phyloP scores from a whole-genome alignment of 2,888 invertebrate genomes.

The Glyphotaelius pellucidus region DNA sequence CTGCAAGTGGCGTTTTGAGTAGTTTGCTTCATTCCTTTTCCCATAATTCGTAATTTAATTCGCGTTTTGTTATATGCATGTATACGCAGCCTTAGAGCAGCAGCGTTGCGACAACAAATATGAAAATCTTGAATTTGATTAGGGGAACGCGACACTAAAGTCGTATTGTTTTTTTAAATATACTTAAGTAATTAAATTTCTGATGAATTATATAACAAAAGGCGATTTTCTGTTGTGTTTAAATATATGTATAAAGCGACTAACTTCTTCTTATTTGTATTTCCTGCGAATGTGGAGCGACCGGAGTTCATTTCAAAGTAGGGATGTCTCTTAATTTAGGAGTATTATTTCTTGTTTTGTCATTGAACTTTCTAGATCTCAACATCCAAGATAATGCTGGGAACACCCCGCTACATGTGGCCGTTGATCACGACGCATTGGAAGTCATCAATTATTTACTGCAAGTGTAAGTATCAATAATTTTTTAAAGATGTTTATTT shows the following conservation, averaged over 20 bases:
- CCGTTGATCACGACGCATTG: conserved; percentile 85
- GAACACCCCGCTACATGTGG: conserved; percentile 89
- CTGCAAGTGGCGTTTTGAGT: no score
- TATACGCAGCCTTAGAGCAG: no score
- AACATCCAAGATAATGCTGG: conserved; percentile 84
- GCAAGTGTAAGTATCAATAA: conserved; percentile 79
- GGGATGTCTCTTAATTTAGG: not conserved
- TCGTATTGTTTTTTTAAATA: not conserved
- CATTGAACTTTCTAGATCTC: conserved; percentile 78
- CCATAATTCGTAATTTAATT: no score
- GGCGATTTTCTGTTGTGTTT: not conserved
- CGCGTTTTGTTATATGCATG: no score
- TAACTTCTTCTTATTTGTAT: not conserved
- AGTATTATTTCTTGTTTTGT: not conserved
- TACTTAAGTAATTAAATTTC: not conserved
- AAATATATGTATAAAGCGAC: not conserved
- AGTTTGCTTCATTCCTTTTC: no score
- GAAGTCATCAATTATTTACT: conserved; percentile 86
- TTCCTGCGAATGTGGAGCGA: not conserved
- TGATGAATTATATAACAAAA: not conserved
- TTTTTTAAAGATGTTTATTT: no score
- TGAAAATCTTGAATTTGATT: not conserved
- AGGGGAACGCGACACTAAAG: not conserved
- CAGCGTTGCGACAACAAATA: not conserved
- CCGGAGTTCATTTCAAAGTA: not conserved